Percentiles rank a stretch among this genome's conserved stretches.
Evolutionary conservation across 1,140 invertebrate genomes (phyloP).

Genomic region (Hyposmocoma kahamanoa): DNA sequence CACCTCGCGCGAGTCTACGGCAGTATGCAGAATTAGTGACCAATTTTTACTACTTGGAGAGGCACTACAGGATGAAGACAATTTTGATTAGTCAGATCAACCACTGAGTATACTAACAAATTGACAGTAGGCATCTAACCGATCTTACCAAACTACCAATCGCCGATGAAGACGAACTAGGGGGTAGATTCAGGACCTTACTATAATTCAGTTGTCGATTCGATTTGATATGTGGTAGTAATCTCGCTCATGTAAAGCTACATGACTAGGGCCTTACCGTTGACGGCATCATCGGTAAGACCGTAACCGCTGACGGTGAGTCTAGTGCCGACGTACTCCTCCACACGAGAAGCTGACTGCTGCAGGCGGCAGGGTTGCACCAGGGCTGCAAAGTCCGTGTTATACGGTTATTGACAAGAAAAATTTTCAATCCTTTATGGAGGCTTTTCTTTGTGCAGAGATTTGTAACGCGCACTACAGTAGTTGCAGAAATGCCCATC

Average conservation of each 20-base stretch:
- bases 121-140: background rate
- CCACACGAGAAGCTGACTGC: constrained; percentile 24
- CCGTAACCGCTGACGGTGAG: constrained; percentile 41
- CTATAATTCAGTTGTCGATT: background rate
- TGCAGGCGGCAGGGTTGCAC: constrained; percentile 41
- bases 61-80: no score
- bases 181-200: background rate
- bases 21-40: no score
- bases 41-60: no score
- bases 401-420: no score
- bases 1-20: no score
- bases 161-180: background rate
- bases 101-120: background rate
- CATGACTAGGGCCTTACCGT: constrained; percentile 14
- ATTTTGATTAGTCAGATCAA: background rate
- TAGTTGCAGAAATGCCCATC: constrained; percentile 26
- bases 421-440: no score
- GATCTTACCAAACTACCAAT: background rate
- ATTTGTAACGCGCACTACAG: no score
- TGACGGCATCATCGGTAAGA: constrained; percentile 18
- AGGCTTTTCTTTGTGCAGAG: no score
- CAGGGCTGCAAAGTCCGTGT: constrained; percentile 23
- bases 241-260: no score
- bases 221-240: background rate
- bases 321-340: constrained; percentile 21